Conservation (phyloP, 2,888 invertebrate genomes). For the Leptopterna dolabrata region DNA sequence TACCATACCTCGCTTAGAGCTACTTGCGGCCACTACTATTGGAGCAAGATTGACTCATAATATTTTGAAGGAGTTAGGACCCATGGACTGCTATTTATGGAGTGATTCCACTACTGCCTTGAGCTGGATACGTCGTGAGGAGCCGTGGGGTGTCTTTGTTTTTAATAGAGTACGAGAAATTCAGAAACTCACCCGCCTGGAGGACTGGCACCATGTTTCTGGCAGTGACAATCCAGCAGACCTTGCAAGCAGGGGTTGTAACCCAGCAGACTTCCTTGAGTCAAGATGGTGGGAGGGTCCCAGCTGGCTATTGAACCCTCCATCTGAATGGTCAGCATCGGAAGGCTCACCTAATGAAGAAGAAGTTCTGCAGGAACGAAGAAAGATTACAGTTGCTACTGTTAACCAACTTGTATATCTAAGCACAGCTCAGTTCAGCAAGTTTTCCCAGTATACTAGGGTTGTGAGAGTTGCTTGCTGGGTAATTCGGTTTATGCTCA, state of each 20-base stretch:
- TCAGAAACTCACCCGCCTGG: conserved; percentile 51
- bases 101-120: conserved; percentile 62
- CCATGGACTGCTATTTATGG: not conserved
- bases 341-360: not conserved
- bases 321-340: conserved; percentile 60
- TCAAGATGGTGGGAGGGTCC: conserved; percentile 64
- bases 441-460: not conserved
- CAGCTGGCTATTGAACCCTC: conserved; percentile 61
- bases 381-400: not conserved
- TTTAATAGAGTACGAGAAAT: conserved; percentile 64
- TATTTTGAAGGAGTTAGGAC: not conserved
- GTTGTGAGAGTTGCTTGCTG: conserved; percentile 35
- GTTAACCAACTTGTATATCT: not conserved
- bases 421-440: not conserved
- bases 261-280: not conserved
- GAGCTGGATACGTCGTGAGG: conserved; percentile 62
- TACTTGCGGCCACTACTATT: conserved; percentile 60
- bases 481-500: conserved; percentile 36
- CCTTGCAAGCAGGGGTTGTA: conserved; percentile 43
- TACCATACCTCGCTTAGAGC: conserved; percentile 60
- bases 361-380: not conserved
- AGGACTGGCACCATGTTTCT: conserved; percentile 64
- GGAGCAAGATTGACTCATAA: conserved; percentile 32
- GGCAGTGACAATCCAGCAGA: conserved; percentile 64
- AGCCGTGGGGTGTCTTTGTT: conserved; percentile 63